Conservation (phyloP, 2,888 invertebrate species). For the Apodemia mormo region DNA sequence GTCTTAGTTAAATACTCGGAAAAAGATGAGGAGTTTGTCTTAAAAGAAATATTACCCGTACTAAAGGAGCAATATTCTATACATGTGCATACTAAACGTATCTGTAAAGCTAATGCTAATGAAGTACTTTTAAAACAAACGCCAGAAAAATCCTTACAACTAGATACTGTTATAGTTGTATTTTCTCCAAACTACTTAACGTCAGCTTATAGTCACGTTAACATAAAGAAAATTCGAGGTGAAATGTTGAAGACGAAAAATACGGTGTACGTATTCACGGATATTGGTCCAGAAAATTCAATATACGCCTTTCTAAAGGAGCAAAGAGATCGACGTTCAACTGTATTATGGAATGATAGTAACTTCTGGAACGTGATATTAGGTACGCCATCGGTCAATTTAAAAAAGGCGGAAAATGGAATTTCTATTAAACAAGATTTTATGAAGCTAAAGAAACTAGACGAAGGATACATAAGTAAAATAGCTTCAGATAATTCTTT, state of each 20-base stretch:
- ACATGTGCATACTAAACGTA: constrained; percentile 46
- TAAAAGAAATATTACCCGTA: constrained; percentile 60
- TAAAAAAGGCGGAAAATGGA: constrained; percentile 36
- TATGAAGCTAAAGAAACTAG: constrained; percentile 4
- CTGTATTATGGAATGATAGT: constrained; percentile 65
- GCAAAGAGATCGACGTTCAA: constrained; percentile 58
- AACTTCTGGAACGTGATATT: constrained; percentile 63
- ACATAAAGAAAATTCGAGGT: constrained; percentile 68
- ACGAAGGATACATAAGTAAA: constrained; percentile 40
- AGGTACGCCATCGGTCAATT: constrained; percentile 44
- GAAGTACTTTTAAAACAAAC: constrained; percentile 43
- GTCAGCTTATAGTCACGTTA: constrained; percentile 64
- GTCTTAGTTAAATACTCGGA: constrained; percentile 56
- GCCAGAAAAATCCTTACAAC: constrained; percentile 40
- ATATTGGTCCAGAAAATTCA: constrained; percentile 69
- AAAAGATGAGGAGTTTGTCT: constrained; percentile 63
- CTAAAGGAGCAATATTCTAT: constrained; percentile 51
- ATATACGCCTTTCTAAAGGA: constrained; percentile 70
- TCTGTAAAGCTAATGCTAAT: constrained; percentile 40
- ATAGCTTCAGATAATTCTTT: constrained; percentile 46
- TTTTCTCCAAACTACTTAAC: constrained; percentile 71
- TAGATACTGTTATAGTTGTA: constrained; percentile 52
- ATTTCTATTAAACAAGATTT: constrained; percentile 23
- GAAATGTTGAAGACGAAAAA: constrained; percentile 65
- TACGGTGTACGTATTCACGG: constrained; percentile 64